A percentile compares a stretch with the other conserved stretches of the same genome.
Evolutionary conservation across 2,797 vertebrate species (phyloP).

Genomic region (Dicrostonyx torquatus): DNA sequence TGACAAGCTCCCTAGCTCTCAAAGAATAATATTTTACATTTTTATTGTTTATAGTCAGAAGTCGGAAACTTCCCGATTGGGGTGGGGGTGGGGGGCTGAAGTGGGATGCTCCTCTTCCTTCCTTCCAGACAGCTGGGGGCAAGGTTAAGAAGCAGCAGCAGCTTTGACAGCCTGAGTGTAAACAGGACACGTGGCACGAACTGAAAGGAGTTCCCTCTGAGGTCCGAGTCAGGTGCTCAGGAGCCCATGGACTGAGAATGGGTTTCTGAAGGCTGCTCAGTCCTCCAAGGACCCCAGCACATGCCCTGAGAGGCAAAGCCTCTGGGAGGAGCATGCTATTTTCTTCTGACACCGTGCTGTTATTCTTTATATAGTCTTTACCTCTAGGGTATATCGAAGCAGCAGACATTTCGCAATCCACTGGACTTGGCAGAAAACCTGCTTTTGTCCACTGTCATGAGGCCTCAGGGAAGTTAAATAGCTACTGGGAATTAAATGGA

Average conservation of each 20-base stretch:
- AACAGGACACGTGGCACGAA: neutral
- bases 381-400: neutral
- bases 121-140: accelerated
- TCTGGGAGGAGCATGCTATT: neutral
- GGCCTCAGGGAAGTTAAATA: neutral
- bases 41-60: neutral
- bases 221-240: neutral
- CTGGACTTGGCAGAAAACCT: neutral
- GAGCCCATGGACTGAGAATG: neutral
- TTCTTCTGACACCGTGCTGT: neutral
- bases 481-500: neutral
- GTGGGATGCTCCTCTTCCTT: accelerated
- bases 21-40: neutral
- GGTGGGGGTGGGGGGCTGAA: neutral
- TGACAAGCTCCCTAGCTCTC: neutral
- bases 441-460: neutral
- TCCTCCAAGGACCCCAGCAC: neutral
- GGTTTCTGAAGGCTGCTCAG: neutral
- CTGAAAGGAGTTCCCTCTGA: too few species aligned
- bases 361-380: neutral
- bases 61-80: neutral
- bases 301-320: neutral
- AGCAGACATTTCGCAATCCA: neutral
- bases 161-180: neutral
- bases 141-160: neutral